phyloP scores from a whole-genome alignment of 2,113 vertebrate genomes.

The Antechinus flavipes region DNA sequence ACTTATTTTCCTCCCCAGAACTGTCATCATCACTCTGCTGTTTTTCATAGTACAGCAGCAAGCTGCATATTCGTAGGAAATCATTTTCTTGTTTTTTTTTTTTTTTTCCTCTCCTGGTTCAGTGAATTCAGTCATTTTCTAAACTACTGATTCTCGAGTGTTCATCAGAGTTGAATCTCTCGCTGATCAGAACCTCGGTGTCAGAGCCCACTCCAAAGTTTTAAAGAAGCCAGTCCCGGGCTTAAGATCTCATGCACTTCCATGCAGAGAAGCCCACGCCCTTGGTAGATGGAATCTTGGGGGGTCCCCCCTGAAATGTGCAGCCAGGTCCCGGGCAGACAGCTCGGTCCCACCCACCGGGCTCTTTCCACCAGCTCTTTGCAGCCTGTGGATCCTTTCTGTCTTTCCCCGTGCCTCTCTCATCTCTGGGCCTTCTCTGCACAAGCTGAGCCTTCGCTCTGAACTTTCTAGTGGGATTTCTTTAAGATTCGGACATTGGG shows the following conservation, averaged over 20 bases:
- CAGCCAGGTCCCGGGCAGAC: not conserved
- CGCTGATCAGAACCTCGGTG: rapidly evolving
- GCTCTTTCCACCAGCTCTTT: not conserved
- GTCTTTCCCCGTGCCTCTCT: too few relatives aligned
- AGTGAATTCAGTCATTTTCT: not conserved
- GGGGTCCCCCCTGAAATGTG: not conserved
- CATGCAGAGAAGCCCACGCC: not conserved
- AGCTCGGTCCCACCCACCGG: not conserved
- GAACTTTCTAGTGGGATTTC: not conserved
- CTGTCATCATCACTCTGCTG: rapidly evolving
- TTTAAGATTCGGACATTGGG: not conserved
- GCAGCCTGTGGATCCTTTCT: not conserved
- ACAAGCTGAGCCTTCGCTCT: not conserved
- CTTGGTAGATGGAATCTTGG: not conserved
- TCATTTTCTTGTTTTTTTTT: not conserved
- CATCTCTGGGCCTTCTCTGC: not conserved
- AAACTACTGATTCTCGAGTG: not conserved
- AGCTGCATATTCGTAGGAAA: not conserved
- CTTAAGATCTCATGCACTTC: not conserved
- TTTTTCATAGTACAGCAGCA: not conserved
- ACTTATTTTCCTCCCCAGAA: not conserved
- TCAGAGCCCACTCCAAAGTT: not conserved
- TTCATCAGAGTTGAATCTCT: not conserved
- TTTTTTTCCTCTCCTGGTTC: not conserved
- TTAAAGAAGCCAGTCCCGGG: not conserved